These are phyloP conservation scores for Microchrysa polita DNA, from an alignment of 2,888 invertebrate genomes.

Conservation along the genomic window DNA sequence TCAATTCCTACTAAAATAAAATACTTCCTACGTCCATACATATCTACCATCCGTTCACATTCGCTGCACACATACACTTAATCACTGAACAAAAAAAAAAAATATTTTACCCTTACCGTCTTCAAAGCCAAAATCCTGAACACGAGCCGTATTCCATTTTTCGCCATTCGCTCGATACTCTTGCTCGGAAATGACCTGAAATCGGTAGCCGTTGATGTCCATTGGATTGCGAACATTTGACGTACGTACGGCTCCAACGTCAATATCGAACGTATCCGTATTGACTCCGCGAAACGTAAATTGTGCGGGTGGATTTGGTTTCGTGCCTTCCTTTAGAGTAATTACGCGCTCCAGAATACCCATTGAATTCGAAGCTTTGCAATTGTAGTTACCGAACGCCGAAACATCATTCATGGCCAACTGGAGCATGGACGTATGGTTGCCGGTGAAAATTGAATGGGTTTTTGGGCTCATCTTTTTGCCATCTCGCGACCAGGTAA, in stretches of 20 bases:
- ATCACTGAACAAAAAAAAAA: no score
- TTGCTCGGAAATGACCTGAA: slow-evolving; percentile 61
- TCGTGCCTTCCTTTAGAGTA: slow-evolving; percentile 66
- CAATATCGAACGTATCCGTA: slow-evolving; percentile 61
- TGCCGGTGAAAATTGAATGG: slow-evolving; percentile 58
- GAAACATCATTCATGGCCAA: slow-evolving; percentile 58
- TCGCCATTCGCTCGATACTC: slow-evolving; percentile 61
- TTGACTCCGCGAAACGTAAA: slow-evolving; percentile 49
- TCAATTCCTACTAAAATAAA: no score
- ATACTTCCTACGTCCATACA: no score
- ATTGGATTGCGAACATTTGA: slow-evolving; percentile 56
- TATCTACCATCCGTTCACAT: no score
- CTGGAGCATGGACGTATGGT: slow-evolving; percentile 60
- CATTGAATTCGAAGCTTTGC: slow-evolving; percentile 66
- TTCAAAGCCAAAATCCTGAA: slow-evolving; percentile 61
- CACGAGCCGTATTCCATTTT: slow-evolving; percentile 63
- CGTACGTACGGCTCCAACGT: slow-evolving; percentile 59
- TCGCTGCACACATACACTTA: no score
- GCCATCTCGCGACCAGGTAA: slow-evolving; percentile 65
- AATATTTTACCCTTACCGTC: slow-evolving; percentile 63
- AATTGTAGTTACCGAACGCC: slow-evolving; percentile 67
- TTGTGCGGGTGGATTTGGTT: slow-evolving; percentile 66
- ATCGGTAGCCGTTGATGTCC: slow-evolving; percentile 63
- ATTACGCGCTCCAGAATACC: slow-evolving; percentile 66
- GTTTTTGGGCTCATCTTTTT: slow-evolving; percentile 59